Conservation (phyloP, 2,797 vertebrate species). For the Dendrocincla tyrannina region DNA sequence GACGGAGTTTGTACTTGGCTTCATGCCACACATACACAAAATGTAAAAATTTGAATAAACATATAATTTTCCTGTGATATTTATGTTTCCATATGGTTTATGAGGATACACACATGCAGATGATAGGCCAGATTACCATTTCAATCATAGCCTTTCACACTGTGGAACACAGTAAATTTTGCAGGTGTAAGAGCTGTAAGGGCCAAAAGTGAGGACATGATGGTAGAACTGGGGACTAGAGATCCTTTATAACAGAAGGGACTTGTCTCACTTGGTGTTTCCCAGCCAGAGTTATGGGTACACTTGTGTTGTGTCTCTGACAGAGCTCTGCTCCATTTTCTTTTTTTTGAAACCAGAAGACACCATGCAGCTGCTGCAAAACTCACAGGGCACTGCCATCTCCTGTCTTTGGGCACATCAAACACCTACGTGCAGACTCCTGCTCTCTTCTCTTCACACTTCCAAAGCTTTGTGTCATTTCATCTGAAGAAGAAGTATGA, state of each 20-base stretch:
- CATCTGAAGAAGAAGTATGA: background rate
- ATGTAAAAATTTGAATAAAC: slow-evolving; percentile 54
- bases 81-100: background rate
- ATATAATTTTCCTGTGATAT: background rate
- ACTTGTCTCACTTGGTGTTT: background rate
- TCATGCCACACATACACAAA: background rate
- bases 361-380: background rate
- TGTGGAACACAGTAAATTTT: background rate
- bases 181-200: background rate
- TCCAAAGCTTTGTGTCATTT: fast-evolving
- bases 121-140: background rate
- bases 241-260: background rate
- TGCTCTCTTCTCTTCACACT: background rate
- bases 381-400: background rate
- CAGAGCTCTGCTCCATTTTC: background rate
- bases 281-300: background rate
- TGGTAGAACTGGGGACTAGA: background rate
- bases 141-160: background rate
- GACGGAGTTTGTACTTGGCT: slow-evolving; percentile 4
- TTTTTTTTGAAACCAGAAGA: background rate
- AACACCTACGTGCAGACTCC: fast-evolving
- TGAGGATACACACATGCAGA: background rate
- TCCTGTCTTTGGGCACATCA: background rate
- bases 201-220: background rate
- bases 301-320: background rate